A percentile compares a stretch with the other conserved stretches of the same genome.
These are phyloP conservation scores for Hyperoplus immaculatus DNA, from an alignment of 2,797 vertebrate species.

Conservation along the genomic window DNA sequence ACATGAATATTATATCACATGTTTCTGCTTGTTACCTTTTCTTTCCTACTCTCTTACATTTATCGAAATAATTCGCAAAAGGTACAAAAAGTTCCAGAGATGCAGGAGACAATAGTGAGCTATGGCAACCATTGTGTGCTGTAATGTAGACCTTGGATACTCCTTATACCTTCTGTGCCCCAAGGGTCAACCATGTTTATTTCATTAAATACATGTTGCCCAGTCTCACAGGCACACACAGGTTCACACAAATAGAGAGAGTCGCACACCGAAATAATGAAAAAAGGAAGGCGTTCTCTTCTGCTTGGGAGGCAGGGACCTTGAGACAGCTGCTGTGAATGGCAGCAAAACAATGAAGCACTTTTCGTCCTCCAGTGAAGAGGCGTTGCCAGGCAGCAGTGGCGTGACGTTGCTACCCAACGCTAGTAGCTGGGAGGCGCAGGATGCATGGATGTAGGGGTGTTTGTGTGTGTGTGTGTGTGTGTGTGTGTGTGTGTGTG, in stretches of 20 bases:
- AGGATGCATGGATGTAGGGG: background rate
- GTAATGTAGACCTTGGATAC: conserved; percentile 39
- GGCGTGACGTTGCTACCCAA: conserved; percentile 56
- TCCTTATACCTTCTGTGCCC: conserved; percentile 11
- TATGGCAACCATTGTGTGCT: background rate
- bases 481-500: conserved; percentile 26
- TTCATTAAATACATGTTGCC: conserved; percentile 19
- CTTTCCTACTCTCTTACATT: background rate
- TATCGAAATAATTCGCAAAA: conserved; percentile 19
- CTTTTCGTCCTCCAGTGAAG: conserved; percentile 73
- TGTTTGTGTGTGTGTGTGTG: conserved; percentile 27
- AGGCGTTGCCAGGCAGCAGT: conserved; percentile 84
- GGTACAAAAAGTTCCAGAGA: conserved; percentile 13
- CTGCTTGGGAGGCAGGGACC: conserved; percentile 67
- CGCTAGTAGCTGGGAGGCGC: conserved; percentile 34
- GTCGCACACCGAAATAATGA: conserved; percentile 4
- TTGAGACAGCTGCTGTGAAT: conserved; percentile 79
- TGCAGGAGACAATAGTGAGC: conserved; percentile 19
- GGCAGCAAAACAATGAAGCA: conserved; percentile 79
- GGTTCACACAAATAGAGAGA: conserved; percentile 11
- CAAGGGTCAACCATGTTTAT: conserved; percentile 45
- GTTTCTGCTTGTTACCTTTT: background rate
- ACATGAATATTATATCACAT: background rate
- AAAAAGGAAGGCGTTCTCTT: conserved; percentile 46
- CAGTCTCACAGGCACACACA: conserved; percentile 17